phyloP scores from a whole-genome alignment of 2,888 invertebrate species.

The Alsophila aescularia region DNA sequence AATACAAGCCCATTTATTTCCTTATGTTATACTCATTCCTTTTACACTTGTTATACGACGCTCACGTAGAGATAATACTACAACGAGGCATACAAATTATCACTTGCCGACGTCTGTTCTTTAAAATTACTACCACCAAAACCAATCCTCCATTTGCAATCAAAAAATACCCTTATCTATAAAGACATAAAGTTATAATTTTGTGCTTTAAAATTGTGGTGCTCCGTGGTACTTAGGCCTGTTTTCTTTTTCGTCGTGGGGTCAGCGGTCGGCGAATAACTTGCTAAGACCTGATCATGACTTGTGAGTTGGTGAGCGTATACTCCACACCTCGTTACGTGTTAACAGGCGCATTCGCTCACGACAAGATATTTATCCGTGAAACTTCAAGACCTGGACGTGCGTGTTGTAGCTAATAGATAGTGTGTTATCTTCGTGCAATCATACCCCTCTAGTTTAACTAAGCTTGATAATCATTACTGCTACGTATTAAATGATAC shows the following conservation, averaged over 20 bases:
- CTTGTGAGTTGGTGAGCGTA: slow-evolving; percentile 72
- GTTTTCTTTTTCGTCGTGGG: slow-evolving; percentile 59
- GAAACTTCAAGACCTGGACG: slow-evolving; percentile 71
- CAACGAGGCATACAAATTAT: slow-evolving; percentile 83
- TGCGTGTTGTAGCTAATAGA: slow-evolving; percentile 9
- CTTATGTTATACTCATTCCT: slow-evolving; percentile 68
- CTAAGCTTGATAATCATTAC: no score
- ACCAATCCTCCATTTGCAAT: slow-evolving; percentile 23
- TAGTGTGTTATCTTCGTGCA: not conserved
- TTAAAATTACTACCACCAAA: slow-evolving; percentile 61
- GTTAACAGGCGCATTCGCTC: slow-evolving; percentile 83
- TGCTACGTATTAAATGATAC: no score
- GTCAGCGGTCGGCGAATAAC: slow-evolving; percentile 83
- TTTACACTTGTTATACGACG: slow-evolving; percentile 73
- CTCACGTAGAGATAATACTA: slow-evolving; percentile 81
- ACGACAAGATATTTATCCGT: slow-evolving; percentile 81
- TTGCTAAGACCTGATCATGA: slow-evolving; percentile 83
- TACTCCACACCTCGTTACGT: slow-evolving; percentile 84
- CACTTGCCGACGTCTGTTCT: slow-evolving; percentile 70
- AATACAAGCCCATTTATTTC: slow-evolving; percentile 70
- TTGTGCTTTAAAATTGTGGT: not conserved
- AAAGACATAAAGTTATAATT: slow-evolving; percentile 38
- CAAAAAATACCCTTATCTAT: slow-evolving; percentile 39
- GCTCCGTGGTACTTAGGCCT: slow-evolving; percentile 15
- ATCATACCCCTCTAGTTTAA: no score